A percentile compares a stretch with the other conserved stretches of the same genome.
Evolutionary conservation across 2,888 invertebrate genomes (phyloP).

Genomic region (Drosophila demipolita): DNA sequence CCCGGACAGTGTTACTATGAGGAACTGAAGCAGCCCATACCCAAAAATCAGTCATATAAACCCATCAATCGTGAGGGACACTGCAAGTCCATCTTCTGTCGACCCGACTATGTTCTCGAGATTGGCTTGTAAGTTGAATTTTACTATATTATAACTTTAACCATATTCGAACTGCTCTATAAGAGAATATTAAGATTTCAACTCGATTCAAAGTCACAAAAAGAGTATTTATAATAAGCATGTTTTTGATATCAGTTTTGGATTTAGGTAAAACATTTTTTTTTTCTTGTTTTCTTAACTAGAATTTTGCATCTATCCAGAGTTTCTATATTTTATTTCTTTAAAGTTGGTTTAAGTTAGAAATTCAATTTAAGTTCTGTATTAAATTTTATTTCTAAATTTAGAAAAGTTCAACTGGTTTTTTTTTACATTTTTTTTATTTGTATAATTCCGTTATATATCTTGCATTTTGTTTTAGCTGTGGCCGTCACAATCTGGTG

Average conservation of each 20-base stretch:
- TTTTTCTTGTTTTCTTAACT: not conserved
- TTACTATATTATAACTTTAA: not conserved
- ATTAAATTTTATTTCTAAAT: not conserved
- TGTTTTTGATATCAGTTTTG: not conserved
- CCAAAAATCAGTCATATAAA: conserved; percentile 77
- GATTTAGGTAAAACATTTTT: not conserved
- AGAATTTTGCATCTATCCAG: not conserved
- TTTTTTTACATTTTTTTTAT: not conserved
- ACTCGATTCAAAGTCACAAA: not conserved
- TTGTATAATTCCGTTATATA: not conserved
- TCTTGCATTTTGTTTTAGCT: conserved; percentile 46
- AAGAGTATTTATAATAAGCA: not conserved
- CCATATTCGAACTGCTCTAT: not conserved
- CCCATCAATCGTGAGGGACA: conserved; percentile 80
- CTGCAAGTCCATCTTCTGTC: conserved; percentile 76
- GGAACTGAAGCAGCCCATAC: conserved; percentile 79
- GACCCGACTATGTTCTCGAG: conserved; percentile 77
- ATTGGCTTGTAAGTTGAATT: conserved; percentile 69
- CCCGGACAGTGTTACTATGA: conserved; percentile 82
- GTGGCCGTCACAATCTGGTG: conserved; percentile 78
- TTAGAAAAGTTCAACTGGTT: not conserved
- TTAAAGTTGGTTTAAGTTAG: not conserved
- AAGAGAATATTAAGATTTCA: not conserved
- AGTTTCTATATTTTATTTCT: not conserved
- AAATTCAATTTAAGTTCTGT: not conserved